phyloP scores from a whole-genome alignment of 2,888 invertebrate genomes.

The Encarsia formosa region DNA sequence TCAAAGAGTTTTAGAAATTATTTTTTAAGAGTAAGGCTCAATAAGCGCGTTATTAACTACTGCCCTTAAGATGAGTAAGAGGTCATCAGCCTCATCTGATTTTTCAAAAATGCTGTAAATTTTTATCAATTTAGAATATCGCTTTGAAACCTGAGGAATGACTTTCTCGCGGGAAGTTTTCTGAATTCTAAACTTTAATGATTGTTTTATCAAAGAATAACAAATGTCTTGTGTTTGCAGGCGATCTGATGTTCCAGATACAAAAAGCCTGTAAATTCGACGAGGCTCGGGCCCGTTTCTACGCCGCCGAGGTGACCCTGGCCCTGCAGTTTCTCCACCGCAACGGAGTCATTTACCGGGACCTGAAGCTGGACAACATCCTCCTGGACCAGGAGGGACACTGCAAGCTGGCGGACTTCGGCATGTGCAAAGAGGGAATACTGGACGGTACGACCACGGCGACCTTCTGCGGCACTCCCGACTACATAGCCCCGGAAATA shows the following conservation, averaged over 20 bases:
- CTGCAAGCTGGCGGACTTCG: conserved; percentile 91
- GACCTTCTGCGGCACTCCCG: conserved; percentile 99
- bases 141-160: too few species aligned
- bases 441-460: conserved; percentile 79
- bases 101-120: too few species aligned
- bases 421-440: conserved; percentile 98
- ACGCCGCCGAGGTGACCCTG: conserved; percentile 97
- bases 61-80: too few species aligned
- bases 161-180: too few species aligned
- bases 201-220: too few species aligned
- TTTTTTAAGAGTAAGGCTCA: too few species aligned
- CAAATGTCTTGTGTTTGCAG: conserved; percentile 36
- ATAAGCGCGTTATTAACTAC: too few species aligned
- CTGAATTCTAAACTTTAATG: too few species aligned
- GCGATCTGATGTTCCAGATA: conserved; percentile 99
- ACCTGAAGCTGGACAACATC: conserved; percentile 98
- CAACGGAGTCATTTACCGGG: conserved; percentile 97
- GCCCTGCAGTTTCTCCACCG: conserved; percentile 95
- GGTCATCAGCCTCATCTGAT: too few species aligned
- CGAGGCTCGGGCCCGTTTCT: conserved; percentile 91
- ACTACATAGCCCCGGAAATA: conserved; percentile 98
- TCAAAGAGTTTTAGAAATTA: too few species aligned
- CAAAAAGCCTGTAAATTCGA: conserved; percentile 97
- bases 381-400: conserved; percentile 93
- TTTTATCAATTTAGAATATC: too few species aligned